A percentile compares a stretch with the other conserved stretches of the same genome.
Evolutionary conservation across 2,113 vertebrate genomes (phyloP).

Genomic region (Heloderma charlesbogerti): DNA sequence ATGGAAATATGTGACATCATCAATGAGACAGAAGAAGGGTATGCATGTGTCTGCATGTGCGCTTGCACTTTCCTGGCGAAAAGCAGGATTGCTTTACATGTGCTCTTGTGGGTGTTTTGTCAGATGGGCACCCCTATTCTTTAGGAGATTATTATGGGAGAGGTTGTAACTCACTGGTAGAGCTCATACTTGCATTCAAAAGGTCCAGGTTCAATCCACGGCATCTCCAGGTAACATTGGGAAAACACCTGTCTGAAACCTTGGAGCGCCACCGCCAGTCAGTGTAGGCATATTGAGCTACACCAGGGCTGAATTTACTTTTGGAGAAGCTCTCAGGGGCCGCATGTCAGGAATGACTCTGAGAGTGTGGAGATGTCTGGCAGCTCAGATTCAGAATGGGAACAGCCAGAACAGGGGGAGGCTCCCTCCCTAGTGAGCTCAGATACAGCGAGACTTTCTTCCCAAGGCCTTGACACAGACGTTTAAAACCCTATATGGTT

Average conservation of each 20-base stretch:
- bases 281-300: not conserved
- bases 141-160: not conserved
- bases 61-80: too few species aligned
- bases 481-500: too few species aligned
- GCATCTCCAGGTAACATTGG: not conserved
- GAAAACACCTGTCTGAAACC: not conserved
- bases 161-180: not conserved
- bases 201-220: not conserved
- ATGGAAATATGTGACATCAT: slow-evolving; percentile 99
- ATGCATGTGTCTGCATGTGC: slow-evolving; percentile 56
- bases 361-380: too few species aligned
- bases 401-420: too few species aligned
- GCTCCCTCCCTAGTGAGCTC: too few species aligned
- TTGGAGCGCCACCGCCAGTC: not conserved
- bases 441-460: too few species aligned
- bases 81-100: not conserved
- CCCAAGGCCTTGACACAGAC: too few species aligned
- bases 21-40: slow-evolving; percentile 99
- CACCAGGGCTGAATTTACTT: too few species aligned
- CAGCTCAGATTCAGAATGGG: too few species aligned
- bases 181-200: too few species aligned
- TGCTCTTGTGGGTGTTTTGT: not conserved
- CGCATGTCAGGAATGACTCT: too few species aligned
- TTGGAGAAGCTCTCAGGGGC: too few species aligned
- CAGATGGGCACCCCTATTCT: not conserved